A percentile compares a stretch with the other conserved stretches of the same genome.
These are phyloP conservation scores for Coilia nasus DNA, from an alignment of 2,797 vertebrate genomes.

Conservation along the genomic window DNA sequence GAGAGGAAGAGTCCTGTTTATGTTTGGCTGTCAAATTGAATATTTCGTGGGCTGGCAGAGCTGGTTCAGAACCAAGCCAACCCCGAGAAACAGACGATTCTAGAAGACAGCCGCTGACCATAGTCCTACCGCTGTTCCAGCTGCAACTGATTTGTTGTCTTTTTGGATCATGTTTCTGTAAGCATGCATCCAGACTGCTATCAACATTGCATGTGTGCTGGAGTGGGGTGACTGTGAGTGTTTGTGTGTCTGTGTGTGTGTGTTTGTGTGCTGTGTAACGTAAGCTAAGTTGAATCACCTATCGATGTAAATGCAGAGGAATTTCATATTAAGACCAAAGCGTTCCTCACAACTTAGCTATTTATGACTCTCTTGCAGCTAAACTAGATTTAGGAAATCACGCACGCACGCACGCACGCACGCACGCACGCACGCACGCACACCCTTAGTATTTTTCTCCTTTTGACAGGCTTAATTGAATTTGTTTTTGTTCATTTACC, in stretches of 20 bases:
- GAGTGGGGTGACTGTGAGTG: neutral
- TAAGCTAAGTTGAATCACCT: neutral
- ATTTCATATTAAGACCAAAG: neutral
- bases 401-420: no score
- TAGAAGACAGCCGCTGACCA: conserved; percentile 8
- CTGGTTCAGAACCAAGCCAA: neutral
- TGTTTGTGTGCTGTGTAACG: neutral
- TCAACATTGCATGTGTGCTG: conserved; percentile 3
- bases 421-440: no score
- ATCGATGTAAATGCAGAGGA: neutral
- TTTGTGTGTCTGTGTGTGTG: neutral
- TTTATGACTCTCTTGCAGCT: neutral
- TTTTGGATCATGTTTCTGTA: conserved; percentile 21
- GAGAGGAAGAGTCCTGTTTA: conserved; percentile 24
- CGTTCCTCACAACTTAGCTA: neutral
- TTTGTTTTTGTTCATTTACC: neutral
- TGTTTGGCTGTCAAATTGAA: conserved; percentile 23
- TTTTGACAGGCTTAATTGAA: neutral
- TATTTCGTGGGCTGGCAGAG: conserved; percentile 18
- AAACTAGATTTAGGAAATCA: conserved; percentile 1
- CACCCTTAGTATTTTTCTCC: neutral
- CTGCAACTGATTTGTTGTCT: conserved; percentile 28
- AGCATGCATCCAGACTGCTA: neutral
- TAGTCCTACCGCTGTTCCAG: conserved; percentile 9
- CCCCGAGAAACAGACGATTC: neutral